Conservation (phyloP, 2,888 invertebrate genomes). For the Sisyra nigra region DNA sequence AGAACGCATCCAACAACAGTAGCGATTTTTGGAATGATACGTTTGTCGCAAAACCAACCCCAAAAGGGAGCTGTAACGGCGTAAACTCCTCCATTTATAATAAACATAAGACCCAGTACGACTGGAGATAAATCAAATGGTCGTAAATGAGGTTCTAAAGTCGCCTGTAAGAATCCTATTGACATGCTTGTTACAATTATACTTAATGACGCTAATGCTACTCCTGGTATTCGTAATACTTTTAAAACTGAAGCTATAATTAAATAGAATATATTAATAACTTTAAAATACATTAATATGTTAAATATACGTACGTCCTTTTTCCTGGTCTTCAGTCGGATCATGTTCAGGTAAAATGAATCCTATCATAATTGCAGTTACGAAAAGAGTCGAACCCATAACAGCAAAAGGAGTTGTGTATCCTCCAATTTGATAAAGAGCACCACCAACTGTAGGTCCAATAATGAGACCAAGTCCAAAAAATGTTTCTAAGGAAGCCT, state of each 20-base stretch:
- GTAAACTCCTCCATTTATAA: conserved; percentile 69
- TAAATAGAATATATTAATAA: conserved; percentile 6
- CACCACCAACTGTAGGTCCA: conserved; percentile 81
- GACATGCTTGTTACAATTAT: conserved; percentile 66
- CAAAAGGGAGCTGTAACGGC: conserved; percentile 62
- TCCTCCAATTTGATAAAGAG: conserved; percentile 62
- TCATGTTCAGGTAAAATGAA: conserved; percentile 50
- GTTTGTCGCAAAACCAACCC: conserved; percentile 66
- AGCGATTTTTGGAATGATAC: conserved; percentile 46
- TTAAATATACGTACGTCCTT: conserved; percentile 36
- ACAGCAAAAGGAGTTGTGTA: conserved; percentile 69
- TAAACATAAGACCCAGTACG: conserved; percentile 61
- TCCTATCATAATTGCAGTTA: conserved; percentile 58
- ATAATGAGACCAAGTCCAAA: conserved; percentile 77
- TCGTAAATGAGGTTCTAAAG: conserved; percentile 74
- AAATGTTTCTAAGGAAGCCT: conserved; percentile 74
- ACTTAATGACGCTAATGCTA: conserved; percentile 49
- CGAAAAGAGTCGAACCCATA: conserved; percentile 55
- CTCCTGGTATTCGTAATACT: conserved; percentile 56
- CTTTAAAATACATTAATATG: too few relatives aligned
- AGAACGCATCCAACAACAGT: conserved; percentile 49
- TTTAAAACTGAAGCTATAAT: conserved; percentile 44
- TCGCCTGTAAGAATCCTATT: conserved; percentile 78
- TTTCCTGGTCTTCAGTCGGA: conserved; percentile 35
- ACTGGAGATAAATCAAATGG: conserved; percentile 53